phyloP scores from a whole-genome alignment of 2,113 vertebrate species.

The Vulpes ferrilata region DNA sequence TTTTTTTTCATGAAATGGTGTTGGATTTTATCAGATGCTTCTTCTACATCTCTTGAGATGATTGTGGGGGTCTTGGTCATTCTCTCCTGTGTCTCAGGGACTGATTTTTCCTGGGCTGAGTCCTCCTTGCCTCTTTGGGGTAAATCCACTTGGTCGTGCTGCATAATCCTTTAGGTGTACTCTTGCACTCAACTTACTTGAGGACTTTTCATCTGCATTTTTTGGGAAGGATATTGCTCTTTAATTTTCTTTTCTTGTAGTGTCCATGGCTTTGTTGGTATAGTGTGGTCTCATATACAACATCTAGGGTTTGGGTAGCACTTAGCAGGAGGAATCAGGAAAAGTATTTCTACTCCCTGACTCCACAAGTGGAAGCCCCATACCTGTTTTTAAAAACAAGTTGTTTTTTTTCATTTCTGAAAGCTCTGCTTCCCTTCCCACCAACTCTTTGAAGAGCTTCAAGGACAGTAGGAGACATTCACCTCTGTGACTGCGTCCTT shows the following conservation, averaged over 20 bases:
- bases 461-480: fast-evolving
- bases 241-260: fast-evolving
- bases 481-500: background rate
- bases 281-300: fast-evolving
- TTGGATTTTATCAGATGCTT: background rate
- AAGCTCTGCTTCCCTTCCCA: background rate
- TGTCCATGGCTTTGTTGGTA: background rate
- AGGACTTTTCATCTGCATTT: background rate
- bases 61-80: fast-evolving
- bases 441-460: background rate
- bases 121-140: background rate
- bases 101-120: fast-evolving
- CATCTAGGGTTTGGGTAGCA: fast-evolving
- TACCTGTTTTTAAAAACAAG: background rate
- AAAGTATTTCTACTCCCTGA: fast-evolving
- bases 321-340: background rate
- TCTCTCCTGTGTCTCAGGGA: fast-evolving
- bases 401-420: background rate
- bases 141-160: fast-evolving
- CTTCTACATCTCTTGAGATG: background rate
- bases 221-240: background rate
- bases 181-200: background rate
- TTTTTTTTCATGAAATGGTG: background rate
- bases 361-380: background rate
- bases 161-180: fast-evolving